These are phyloP conservation scores for Umimayanthus chanpuru DNA, from an alignment of 92 coral and sea anemone genomes.

Conservation along the genomic window DNA sequence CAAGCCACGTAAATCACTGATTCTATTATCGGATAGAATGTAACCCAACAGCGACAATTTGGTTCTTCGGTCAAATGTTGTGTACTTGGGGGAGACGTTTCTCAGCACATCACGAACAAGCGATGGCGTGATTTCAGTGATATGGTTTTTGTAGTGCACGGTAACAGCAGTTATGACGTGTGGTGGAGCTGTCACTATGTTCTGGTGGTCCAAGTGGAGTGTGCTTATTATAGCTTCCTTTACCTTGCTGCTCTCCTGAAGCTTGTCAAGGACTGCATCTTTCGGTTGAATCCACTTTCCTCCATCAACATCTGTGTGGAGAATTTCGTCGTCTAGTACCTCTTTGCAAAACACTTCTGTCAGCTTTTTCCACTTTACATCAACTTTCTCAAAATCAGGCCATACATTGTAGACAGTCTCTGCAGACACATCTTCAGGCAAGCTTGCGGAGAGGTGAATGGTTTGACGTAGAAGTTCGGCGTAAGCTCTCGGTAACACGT, in stretches of 20 bases:
- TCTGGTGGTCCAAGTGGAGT: slow-evolving; percentile 24
- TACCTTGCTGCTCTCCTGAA: background rate
- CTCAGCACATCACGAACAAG: slow-evolving; percentile 57
- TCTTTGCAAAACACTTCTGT: slow-evolving; percentile 41
- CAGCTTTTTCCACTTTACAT: slow-evolving; percentile 47
- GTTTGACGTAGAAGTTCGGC: slow-evolving; percentile 62
- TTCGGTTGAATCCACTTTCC: slow-evolving; percentile 70
- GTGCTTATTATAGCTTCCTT: slow-evolving; percentile 1
- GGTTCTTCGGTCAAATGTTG: slow-evolving; percentile 9
- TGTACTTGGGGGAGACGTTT: slow-evolving; percentile 29
- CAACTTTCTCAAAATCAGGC: slow-evolving; percentile 27
- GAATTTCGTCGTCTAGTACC: slow-evolving; percentile 35
- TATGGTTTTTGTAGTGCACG: background rate
- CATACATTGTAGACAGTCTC: slow-evolving; percentile 6
- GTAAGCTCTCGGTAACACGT: slow-evolving; percentile 72
- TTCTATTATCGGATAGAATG: slow-evolving; percentile 61
- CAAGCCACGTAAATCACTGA: slow-evolving; percentile 60
- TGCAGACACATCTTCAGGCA: background rate
- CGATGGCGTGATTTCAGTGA: slow-evolving; percentile 58
- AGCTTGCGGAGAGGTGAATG: background rate
- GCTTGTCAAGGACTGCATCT: slow-evolving; percentile 44
- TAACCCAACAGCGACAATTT: slow-evolving; percentile 69
- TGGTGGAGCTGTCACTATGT: slow-evolving; percentile 61
- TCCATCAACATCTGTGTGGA: slow-evolving; percentile 55
- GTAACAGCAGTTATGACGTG: slow-evolving; percentile 52